Evolutionary conservation across 53 echinoderm and acorn worm species (phyloP).

Genomic region (Arbacia lixula): DNA sequence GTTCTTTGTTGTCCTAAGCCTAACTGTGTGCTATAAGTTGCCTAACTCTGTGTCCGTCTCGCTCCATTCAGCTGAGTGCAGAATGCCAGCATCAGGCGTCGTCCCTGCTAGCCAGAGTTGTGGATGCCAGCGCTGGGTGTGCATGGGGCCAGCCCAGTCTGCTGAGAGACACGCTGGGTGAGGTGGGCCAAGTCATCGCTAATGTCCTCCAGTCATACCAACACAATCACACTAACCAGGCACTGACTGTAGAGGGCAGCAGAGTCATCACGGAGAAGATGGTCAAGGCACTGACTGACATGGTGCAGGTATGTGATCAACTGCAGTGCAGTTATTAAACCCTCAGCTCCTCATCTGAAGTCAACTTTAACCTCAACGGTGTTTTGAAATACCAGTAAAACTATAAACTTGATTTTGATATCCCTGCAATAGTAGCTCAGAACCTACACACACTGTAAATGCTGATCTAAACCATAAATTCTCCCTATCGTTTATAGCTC

Average conservation of each 20-base stretch:
- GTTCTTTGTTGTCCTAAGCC: too few species aligned
- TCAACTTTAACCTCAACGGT: too few species aligned
- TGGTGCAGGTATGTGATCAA: conserved; percentile 72
- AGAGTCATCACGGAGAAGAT: conserved; percentile 54
- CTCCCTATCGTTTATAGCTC: too few species aligned
- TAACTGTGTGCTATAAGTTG: too few species aligned
- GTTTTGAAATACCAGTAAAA: too few species aligned
- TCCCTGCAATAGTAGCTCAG: too few species aligned
- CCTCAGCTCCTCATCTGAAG: too few species aligned
- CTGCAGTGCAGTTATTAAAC: too few species aligned
- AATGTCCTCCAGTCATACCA: conserved; percentile 63
- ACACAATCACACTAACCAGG: conserved; percentile 60
- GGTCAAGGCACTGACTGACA: conserved; percentile 42
- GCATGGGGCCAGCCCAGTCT: conserved; percentile 20
- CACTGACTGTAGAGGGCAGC: conserved; percentile 21
- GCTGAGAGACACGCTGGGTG: background rate
- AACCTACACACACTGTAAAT: too few species aligned
- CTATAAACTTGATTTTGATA: too few species aligned
- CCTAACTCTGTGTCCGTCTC: background rate
- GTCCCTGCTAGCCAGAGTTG: conserved; percentile 54
- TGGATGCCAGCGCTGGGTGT: conserved; percentile 40
- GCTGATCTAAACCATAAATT: too few species aligned
- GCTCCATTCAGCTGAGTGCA: conserved; percentile 8
- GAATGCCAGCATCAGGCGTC: conserved; percentile 35
- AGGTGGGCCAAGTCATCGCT: conserved; percentile 35